A percentile compares a stretch with the other conserved stretches of the same genome.
phyloP scores from a whole-genome alignment of 2,797 vertebrate species.

The Cryptoprocta ferox region DNA sequence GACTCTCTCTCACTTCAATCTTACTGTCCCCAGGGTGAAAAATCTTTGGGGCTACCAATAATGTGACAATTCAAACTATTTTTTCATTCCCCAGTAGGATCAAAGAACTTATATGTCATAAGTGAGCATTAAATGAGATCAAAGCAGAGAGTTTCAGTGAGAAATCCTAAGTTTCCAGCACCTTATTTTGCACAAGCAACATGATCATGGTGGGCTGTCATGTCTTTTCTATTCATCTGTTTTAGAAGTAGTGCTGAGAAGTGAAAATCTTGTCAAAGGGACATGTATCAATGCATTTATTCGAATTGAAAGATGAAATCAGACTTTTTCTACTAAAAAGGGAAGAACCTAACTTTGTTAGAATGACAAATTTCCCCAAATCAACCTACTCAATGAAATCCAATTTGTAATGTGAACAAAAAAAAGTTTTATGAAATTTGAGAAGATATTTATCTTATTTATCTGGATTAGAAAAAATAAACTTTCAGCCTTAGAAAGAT shows the following conservation, averaged over 20 bases:
- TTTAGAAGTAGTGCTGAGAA: not conserved
- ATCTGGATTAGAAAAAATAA: not conserved
- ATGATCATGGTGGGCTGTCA: not conserved
- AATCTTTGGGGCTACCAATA: not conserved
- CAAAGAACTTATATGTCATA: not conserved
- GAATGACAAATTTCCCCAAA: not conserved
- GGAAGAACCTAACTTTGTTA: not conserved
- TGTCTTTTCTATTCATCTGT: not conserved
- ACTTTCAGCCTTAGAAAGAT: not conserved
- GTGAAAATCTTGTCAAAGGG: not conserved
- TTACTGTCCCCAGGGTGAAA: not conserved
- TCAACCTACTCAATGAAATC: not conserved
- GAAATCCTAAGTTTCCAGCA: not conserved
- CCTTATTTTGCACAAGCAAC: not conserved
- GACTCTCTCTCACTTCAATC: not conserved
- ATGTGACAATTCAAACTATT: not conserved
- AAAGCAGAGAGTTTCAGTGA: constrained; percentile 9
- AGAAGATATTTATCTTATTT: not conserved
- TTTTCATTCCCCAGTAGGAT: not conserved
- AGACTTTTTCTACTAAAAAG: not conserved
- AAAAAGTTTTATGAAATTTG: not conserved
- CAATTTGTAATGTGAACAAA: not conserved
- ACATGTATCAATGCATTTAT: not conserved
- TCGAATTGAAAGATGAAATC: not conserved
- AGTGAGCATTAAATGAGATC: not conserved